phyloP scores from a whole-genome alignment of 2,888 invertebrate species.

The Beris chalybata region DNA sequence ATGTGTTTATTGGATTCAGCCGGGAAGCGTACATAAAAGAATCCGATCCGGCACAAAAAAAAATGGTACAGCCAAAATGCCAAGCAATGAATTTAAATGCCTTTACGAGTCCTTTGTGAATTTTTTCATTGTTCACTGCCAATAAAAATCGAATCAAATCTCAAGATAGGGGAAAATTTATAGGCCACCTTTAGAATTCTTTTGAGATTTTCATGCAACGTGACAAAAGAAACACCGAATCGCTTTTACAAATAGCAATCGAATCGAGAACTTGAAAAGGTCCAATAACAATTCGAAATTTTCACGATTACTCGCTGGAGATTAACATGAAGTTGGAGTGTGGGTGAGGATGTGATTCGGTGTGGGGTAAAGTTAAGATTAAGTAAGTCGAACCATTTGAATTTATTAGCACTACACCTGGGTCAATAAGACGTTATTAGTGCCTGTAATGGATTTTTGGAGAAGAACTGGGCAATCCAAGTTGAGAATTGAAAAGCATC shows the following conservation, averaged over 20 bases:
- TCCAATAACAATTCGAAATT: no score
- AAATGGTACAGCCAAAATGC: background rate
- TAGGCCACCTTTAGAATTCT: conserved; percentile 4
- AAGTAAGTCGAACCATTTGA: no score
- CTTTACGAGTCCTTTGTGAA: conserved; percentile 25
- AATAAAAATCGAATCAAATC: conserved; percentile 27
- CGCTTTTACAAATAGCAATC: conserved; percentile 9
- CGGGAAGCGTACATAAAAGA: background rate
- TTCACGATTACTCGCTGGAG: no score
- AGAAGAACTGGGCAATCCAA: no score
- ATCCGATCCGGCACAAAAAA: background rate
- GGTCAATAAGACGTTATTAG: no score
- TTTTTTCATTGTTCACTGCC: conserved; percentile 22
- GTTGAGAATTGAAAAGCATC: no score
- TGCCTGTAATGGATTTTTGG: no score
- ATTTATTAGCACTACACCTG: no score
- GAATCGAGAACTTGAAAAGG: background rate
- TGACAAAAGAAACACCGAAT: conserved; percentile 9
- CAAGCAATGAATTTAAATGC: conserved; percentile 28
- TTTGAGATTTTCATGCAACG: background rate
- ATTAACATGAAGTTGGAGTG: no score
- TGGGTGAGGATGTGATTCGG: no score
- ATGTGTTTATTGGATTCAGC: background rate
- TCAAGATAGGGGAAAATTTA: conserved; percentile 19
- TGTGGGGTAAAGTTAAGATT: no score